phyloP scores from a whole-genome alignment of 2,888 invertebrate species.

The Stramonita haemastoma region DNA sequence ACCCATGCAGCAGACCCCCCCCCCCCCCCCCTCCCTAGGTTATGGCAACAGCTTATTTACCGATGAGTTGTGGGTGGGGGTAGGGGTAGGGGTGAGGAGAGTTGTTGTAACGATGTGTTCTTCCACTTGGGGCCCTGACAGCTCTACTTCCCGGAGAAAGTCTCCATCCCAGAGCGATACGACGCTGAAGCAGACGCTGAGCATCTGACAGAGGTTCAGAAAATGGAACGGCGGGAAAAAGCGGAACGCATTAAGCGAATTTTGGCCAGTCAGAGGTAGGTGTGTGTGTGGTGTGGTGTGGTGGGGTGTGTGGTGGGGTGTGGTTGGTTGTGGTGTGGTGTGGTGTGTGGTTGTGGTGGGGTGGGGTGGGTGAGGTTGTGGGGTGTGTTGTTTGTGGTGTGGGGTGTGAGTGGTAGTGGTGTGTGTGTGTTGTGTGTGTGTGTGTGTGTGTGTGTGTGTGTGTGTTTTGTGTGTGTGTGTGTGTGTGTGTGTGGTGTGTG shows the following conservation, averaged over 20 bases:
- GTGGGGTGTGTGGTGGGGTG: not conserved
- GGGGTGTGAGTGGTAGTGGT: not conserved
- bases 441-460: not conserved
- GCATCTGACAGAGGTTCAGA: slow-evolving; percentile 87
- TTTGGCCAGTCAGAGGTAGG: slow-evolving; percentile 82
- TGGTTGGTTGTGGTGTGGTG: no score
- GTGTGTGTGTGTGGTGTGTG: no score
- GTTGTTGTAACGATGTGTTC: not conserved
- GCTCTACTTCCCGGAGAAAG: slow-evolving; percentile 91
- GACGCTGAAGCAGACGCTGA: slow-evolving; percentile 91
- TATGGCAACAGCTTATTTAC: no score
- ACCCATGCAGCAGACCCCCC: no score
- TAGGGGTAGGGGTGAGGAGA: no score
- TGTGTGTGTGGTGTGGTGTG: not conserved
- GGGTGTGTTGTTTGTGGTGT: not conserved
- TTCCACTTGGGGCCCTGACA: slow-evolving; percentile 78
- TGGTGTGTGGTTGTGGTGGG: not conserved
- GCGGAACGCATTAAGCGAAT: slow-evolving; percentile 94
- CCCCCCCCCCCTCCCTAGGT: no score
- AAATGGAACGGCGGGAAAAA: slow-evolving; percentile 89
- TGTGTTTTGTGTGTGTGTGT: not conserved
- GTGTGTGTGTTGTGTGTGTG: not conserved
- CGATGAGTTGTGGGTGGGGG: no score
- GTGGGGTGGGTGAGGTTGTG: not conserved
- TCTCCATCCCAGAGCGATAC: slow-evolving; percentile 93